Percentiles rank a stretch among this genome's conserved stretches.
Evolutionary conservation across 37 sponge, comb jelly and placozoan species (phyloP).

Genomic region (Hormiphora californensis): DNA sequence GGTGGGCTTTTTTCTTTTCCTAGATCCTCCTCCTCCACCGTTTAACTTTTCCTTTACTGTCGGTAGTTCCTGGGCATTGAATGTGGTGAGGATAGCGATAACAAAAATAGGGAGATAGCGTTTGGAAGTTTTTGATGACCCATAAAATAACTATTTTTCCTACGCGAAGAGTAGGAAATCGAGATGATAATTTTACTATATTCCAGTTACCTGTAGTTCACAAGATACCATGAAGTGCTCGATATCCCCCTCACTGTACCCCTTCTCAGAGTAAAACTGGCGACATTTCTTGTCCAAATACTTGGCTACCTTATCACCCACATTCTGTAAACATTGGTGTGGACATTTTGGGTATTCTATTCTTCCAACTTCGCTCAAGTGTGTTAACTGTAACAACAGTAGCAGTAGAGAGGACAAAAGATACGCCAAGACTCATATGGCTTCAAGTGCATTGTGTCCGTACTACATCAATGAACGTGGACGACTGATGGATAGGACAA

Average conservation of each 20-base stretch:
- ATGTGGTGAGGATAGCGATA: too few relatives aligned
- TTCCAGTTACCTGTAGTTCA: background rate
- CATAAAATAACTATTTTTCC: too few relatives aligned
- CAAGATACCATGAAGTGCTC: background rate
- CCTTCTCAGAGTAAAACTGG: background rate
- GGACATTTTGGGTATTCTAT: too few relatives aligned
- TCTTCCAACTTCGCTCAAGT: background rate
- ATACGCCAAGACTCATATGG: too few relatives aligned
- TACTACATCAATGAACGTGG: too few relatives aligned
- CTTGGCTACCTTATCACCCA: slow-evolving; percentile 14
- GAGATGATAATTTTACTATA: too few relatives aligned
- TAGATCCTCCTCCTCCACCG: background rate
- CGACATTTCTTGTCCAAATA: background rate
- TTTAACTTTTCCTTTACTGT: background rate
- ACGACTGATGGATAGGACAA: too few relatives aligned
- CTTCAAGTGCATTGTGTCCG: too few relatives aligned
- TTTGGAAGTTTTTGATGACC: too few relatives aligned
- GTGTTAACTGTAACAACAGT: background rate
- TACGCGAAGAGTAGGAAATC: too few relatives aligned
- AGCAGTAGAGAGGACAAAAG: too few relatives aligned
- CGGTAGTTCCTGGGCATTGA: background rate
- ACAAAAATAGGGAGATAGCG: too few relatives aligned
- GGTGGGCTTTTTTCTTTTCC: background rate
- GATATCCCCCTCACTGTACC: background rate
- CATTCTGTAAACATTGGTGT: background rate